Conservation (phyloP, 2,888 invertebrate genomes). For the Plagodis pulveraria region DNA sequence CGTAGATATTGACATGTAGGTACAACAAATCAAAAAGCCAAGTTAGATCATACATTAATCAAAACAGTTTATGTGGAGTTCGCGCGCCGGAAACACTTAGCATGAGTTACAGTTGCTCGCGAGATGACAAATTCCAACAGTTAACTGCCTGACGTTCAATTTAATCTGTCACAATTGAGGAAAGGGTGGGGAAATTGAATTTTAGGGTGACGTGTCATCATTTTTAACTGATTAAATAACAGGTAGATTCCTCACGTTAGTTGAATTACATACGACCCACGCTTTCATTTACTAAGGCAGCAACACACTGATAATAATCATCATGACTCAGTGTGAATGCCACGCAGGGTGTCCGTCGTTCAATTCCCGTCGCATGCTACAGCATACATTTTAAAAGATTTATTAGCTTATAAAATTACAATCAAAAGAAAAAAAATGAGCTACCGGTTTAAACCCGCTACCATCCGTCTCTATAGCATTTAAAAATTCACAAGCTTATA, state of each 20-base stretch:
- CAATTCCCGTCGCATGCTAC: background rate
- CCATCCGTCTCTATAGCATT: no score
- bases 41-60: constrained; percentile 7
- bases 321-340: no score
- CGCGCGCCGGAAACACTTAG: constrained; percentile 21
- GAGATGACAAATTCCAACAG: constrained; percentile 11
- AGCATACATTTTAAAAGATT: background rate
- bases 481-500: no score
- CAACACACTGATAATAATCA: no score
- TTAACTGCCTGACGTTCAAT: constrained; percentile 10
- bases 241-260: no score
- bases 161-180: constrained; percentile 10
- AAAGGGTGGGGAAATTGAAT: no score
- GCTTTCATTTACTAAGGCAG: no score
- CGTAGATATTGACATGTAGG: background rate
- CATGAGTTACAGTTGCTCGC: constrained; percentile 14
- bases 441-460: no score
- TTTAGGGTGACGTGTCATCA: constrained; percentile 9
- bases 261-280: no score
- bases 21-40: constrained; percentile 11
- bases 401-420: no score
- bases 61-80: constrained; percentile 8
- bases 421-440: no score
- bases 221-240: constrained; percentile 12
- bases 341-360: no score